Conservation (phyloP, 2,797 vertebrate genomes). For the Channa striata region DNA sequence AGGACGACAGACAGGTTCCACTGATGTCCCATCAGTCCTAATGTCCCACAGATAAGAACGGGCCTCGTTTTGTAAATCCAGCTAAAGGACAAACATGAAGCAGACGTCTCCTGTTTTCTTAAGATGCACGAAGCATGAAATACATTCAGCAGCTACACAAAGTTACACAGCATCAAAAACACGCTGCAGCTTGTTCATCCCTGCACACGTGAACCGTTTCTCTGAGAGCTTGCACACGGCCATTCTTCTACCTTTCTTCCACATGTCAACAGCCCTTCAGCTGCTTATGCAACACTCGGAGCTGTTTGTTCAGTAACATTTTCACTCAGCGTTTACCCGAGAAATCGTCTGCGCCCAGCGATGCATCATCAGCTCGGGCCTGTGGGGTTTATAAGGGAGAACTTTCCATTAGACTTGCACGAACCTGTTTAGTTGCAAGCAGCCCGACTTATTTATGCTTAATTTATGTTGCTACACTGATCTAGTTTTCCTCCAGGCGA, state of each 20-base stretch:
- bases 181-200: background rate
- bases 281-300: background rate
- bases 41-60: constrained; percentile 24
- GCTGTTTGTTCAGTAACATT: constrained; percentile 29
- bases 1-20: constrained; percentile 1
- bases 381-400: constrained; percentile 40
- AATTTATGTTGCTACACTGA: background rate
- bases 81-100: background rate
- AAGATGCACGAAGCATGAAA: background rate
- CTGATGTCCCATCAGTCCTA: constrained; percentile 9
- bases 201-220: background rate
- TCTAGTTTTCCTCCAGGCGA: constrained; percentile 32
- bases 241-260: background rate
- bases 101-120: background rate
- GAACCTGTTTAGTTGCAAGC: constrained; percentile 54
- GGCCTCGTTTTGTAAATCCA: constrained; percentile 26
- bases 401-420: constrained; percentile 46
- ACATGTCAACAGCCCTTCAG: constrained; percentile 10
- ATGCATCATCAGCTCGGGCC: constrained; percentile 31
- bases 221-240: background rate
- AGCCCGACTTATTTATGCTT: constrained; percentile 27
- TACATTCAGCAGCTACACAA: background rate
- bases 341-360: constrained; percentile 14
- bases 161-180: constrained; percentile 5
- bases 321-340: constrained; percentile 13